Evolutionary conservation across 2,888 invertebrate genomes (phyloP).

Genomic region (Notodonta dromedarius): DNA sequence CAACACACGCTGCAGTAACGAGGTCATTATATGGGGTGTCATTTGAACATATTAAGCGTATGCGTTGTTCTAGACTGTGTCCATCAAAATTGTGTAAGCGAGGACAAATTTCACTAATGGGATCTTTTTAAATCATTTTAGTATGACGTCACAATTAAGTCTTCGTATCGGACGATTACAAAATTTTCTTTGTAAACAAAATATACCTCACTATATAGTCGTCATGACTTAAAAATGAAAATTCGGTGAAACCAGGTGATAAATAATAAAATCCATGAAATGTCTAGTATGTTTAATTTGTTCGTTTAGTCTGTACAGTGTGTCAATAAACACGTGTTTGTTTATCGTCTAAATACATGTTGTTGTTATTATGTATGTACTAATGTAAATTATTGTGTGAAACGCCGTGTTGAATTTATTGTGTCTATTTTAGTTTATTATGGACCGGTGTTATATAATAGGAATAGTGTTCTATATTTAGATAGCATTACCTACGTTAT

Average conservation of each 20-base stretch:
- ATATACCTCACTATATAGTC: too few relatives aligned
- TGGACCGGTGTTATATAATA: neutral
- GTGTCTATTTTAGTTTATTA: neutral
- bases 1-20: neutral
- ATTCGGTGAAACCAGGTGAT: too few relatives aligned
- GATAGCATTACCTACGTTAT: too few relatives aligned
- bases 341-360: neutral
- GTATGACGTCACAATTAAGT: too few relatives aligned
- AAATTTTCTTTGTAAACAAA: too few relatives aligned
- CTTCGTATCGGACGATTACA: too few relatives aligned
- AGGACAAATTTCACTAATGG: neutral
- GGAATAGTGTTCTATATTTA: too few relatives aligned
- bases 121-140: neutral
- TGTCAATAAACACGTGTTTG: neutral
- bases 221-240: too few relatives aligned
- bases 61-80: neutral
- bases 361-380: neutral
- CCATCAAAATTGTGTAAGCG: neutral
- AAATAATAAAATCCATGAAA: too few relatives aligned
- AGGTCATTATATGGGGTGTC: slow-evolving; percentile 1
- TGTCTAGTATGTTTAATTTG: neutral
- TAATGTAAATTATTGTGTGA: neutral
- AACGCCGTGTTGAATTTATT: neutral
- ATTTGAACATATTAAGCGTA: slow-evolving; percentile 3
- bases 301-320: neutral